phyloP scores from a whole-genome alignment of 2,113 vertebrate species.

The Tyrannus savana region DNA sequence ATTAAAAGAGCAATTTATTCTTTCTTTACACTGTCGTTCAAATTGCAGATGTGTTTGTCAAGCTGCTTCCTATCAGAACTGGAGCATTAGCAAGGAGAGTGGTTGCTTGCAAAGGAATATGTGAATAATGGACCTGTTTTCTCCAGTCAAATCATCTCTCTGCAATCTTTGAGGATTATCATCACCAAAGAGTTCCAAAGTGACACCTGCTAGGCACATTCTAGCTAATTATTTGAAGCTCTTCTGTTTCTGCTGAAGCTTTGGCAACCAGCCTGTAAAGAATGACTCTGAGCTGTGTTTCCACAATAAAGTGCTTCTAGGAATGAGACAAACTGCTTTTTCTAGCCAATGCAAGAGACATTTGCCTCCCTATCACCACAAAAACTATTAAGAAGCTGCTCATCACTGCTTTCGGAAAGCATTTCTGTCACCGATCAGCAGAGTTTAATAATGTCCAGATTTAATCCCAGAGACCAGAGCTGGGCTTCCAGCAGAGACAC shows the following conservation, averaged over 20 bases:
- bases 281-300: constrained; percentile 1
- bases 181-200: constrained; percentile 11
- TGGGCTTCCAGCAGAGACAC: constrained; percentile 45
- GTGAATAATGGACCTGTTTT: neutral
- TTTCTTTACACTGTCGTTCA: neutral
- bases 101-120: neutral
- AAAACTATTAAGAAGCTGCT: constrained; percentile 71
- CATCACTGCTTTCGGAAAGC: constrained; percentile 60
- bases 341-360: constrained; percentile 50
- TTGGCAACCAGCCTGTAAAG: constrained; percentile 42
- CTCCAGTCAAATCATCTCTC: neutral
- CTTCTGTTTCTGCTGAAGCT: constrained; percentile 5
- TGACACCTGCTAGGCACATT: constrained; percentile 55
- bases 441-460: constrained; percentile 69
- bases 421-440: constrained; percentile 66
- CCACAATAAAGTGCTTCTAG: constrained; percentile 47
- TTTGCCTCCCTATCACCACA: constrained; percentile 54
- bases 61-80: neutral
- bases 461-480: constrained; percentile 36
- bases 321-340: constrained; percentile 61
- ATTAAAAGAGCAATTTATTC: neutral
- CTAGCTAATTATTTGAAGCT: constrained; percentile 52
- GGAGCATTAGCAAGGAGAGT: neutral
- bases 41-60: constrained; percentile 18
- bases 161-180: constrained; percentile 11